Base-by-base conservation (phyloP, 2,888 invertebrate genomes). In the Homarus gammarus region DNA sequence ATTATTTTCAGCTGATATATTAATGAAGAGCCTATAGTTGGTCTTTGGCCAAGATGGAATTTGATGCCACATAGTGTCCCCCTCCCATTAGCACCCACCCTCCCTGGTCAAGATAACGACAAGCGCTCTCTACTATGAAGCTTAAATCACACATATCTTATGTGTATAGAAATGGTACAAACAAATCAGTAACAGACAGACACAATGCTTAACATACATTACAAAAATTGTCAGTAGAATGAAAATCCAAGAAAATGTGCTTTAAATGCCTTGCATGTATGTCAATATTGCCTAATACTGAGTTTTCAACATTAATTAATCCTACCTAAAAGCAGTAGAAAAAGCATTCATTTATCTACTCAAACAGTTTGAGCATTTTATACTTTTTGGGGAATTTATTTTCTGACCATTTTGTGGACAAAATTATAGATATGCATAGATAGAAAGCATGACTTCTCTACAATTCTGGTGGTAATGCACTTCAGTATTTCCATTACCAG, bases 271-370 rank as follows among this genome's bases (percentile, higher is more conserved):
- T 85, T 79, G 89, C 89, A 89, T 89, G 84, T 89, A 89, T 85
- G 73, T 81, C 84, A 85, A 79, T 79, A 88, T 75, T 85, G 81
- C 85, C 89, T 85, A 89, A 89, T 89, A 89, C 89, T 89, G 89
- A 85, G 81, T 56, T 84, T 85, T 85, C 84, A 89, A 81, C 84
- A 84, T 89, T 84, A 49, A 85, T 81, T 85, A 84, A 89, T 81
- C 89, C 89, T 89, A 89, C 79, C 89, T 89, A 85, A 89, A 85
- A 89, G 85, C 89, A 73, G 89, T 89, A 89, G 89, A 89, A 89
- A 89, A 89, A 89, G 89, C 84, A 75, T 89, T 89, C 85, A 82
- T 89, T 89, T 89, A 85, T 79, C 89, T 85, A 89, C 84, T 89
- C 85, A 84, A 83, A 84, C 44, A 84, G 79, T 79, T 89, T 89